Conservation (phyloP, 2,113 vertebrate species). For the cattle (Bos taurus) region ARS-UCD2.0 NC_037329.1:86577501-86578000, state of each 20-base stretch:
- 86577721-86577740: not conserved
- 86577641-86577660: not conserved
- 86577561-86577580: not conserved
- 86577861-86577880: not conserved
- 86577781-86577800: not conserved
- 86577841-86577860: not conserved
- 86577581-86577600: not conserved
- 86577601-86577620: slow-evolving; percentile 20
- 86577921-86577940: not conserved
- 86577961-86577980: not conserved
- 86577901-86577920: not conserved
- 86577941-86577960: not conserved
- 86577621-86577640: not conserved
- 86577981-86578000: not conserved
- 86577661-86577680: not conserved
- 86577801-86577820: not conserved
- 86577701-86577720: not conserved
- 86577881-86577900: not conserved
- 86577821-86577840: not conserved
- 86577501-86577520: not conserved
- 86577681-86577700: not conserved
- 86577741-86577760: not conserved
- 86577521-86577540: not conserved
- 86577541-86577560: not conserved
- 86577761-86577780: not conserved